phyloP scores from a whole-genome alignment of 1,140 invertebrate genomes.

The Zaprionus vittiger region DNA sequence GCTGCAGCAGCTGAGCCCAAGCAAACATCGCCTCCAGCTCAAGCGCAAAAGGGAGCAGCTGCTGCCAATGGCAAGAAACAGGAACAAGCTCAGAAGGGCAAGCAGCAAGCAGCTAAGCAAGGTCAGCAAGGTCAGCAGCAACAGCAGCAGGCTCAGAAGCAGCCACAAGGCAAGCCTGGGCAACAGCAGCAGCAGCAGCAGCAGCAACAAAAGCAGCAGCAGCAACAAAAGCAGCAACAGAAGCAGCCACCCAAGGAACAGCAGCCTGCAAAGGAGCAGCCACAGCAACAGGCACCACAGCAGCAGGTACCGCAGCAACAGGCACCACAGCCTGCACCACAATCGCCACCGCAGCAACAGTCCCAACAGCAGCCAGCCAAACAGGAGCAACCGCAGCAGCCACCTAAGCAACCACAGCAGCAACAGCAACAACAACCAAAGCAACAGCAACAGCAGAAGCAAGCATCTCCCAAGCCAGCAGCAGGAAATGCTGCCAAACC shows the following conservation, averaged over 20 bases:
- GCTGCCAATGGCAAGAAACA: conserved; percentile 44
- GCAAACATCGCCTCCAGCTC: not conserved
- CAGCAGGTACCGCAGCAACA: conserved; percentile 1
- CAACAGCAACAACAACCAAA: conserved; percentile 28
- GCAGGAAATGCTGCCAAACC: conserved; percentile 26
- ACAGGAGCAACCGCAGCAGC: not conserved
- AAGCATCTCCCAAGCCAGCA: conserved; percentile 30
- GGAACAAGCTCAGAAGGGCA: conserved; percentile 48
- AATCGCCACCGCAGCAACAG: conserved; percentile 4
- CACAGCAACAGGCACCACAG: conserved; percentile 16
- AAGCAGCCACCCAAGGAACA: conserved; percentile 24
- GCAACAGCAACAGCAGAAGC: conserved; percentile 31
- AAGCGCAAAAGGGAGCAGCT: conserved; percentile 23
- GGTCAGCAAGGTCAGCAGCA: not conserved
- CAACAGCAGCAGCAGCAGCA: conserved; percentile 41
- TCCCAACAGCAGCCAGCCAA: conserved; percentile 8
- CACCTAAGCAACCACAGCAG: conserved; percentile 3
- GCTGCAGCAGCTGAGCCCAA: not conserved
- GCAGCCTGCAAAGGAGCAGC: conserved; percentile 21
- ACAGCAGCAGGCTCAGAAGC: conserved; percentile 10
- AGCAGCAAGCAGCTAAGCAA: conserved; percentile 29
- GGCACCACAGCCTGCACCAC: not conserved
- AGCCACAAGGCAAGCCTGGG: conserved; percentile 28
- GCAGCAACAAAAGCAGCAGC: conserved; percentile 14
- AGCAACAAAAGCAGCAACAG: not conserved